Evolutionary conservation across 2,888 invertebrate genomes (phyloP).

Genomic region (Acanthacorydalis orientalis): DNA sequence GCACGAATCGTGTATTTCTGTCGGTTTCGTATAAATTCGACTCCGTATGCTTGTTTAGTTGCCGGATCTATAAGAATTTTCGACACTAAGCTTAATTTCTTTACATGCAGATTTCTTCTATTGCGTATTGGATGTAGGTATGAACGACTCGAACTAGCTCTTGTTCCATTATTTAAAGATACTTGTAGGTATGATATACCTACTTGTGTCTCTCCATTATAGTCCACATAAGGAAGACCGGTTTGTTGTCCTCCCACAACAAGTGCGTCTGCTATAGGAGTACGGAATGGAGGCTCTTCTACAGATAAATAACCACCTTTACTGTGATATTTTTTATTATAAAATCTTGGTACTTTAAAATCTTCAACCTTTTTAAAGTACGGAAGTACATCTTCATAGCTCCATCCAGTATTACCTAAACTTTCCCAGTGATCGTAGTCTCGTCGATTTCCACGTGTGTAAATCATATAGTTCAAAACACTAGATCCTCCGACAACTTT

Average conservation of each 20-base stretch:
- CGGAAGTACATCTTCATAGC: conserved; percentile 49
- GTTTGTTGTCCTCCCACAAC: conserved; percentile 42
- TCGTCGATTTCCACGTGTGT: conserved; percentile 47
- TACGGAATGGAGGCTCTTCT: conserved; percentile 30
- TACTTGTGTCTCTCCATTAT: conserved; percentile 42
- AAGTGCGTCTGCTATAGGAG: conserved; percentile 34
- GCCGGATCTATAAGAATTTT: conserved; percentile 37
- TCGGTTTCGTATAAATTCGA: conserved; percentile 36
- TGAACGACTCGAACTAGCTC: conserved; percentile 49
- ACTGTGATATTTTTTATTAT: conserved; percentile 34
- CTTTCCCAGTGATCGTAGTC: conserved; percentile 66
- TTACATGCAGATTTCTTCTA: conserved; percentile 42
- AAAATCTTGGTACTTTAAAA: conserved; percentile 37
- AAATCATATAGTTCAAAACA: conserved; percentile 67
- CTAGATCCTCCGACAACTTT: conserved; percentile 71
- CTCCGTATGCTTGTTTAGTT: conserved; percentile 38
- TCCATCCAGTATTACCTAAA: conserved; percentile 57
- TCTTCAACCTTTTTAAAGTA: conserved; percentile 69
- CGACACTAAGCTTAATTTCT: conserved; percentile 39
- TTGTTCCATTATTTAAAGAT: conserved; percentile 44
- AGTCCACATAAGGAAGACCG: conserved; percentile 40
- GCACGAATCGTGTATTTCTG: conserved; percentile 36
- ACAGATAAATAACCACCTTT: conserved; percentile 38
- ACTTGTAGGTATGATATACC: conserved; percentile 44
- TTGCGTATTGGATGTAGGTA: conserved; percentile 41